Conservation (phyloP, 2,797 vertebrate species). For the Tauraco hartlaubi region DNA sequence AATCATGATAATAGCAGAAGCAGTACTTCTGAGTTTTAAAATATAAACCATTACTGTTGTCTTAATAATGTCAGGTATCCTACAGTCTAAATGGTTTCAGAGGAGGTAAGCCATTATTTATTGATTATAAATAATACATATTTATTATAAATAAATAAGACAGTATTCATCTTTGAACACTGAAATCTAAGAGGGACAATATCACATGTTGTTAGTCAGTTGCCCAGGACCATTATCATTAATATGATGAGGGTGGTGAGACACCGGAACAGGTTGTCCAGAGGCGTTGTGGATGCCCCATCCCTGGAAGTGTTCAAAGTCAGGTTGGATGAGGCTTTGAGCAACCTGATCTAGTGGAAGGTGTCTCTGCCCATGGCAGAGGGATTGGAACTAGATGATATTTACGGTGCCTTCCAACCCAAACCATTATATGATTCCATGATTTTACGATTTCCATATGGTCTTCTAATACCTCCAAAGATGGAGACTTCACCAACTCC, state of each 20-base stretch:
- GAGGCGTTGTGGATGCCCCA: too few relatives aligned
- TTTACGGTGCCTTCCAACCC: too few relatives aligned
- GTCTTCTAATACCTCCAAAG: too few relatives aligned
- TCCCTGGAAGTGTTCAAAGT: too few relatives aligned
- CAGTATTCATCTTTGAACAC: neutral
- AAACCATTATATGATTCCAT: too few relatives aligned
- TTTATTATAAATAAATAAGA: neutral
- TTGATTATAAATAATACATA: neutral
- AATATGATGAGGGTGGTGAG: too few relatives aligned
- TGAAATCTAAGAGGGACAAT: neutral
- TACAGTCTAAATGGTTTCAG: neutral
- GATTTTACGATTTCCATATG: too few relatives aligned
- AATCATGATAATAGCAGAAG: neutral
- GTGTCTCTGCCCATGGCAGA: too few relatives aligned
- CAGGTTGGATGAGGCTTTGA: too few relatives aligned
- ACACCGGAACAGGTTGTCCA: too few relatives aligned
- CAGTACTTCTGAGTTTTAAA: neutral
- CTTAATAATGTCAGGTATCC: neutral
- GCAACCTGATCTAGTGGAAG: too few relatives aligned
- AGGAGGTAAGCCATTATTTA: neutral
- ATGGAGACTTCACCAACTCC: neutral
- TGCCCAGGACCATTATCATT: neutral
- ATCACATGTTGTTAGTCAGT: neutral
- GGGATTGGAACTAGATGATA: too few relatives aligned
- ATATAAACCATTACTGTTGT: neutral